phyloP scores from a whole-genome alignment of 1,140 invertebrate species.

The Drosophila tristis region DNA sequence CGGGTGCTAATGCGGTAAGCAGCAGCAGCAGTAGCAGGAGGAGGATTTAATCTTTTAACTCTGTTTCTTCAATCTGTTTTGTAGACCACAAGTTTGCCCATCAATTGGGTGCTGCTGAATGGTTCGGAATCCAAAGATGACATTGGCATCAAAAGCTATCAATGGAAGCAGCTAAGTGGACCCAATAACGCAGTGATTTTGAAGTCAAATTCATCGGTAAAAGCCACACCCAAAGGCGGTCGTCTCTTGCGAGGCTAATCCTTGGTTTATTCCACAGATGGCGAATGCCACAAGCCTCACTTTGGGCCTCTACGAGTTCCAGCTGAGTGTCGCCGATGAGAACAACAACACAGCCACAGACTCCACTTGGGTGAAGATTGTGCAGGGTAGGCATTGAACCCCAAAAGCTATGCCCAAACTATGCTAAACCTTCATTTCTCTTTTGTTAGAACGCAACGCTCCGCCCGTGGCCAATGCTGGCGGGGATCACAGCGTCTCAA shows the following conservation, averaged over 20 bases:
- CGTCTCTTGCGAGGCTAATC: neutral
- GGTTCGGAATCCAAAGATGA: constrained; percentile 93
- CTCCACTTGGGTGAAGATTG: constrained; percentile 91
- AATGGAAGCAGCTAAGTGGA: constrained; percentile 91
- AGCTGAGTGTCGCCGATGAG: constrained; percentile 93
- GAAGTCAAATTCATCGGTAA: constrained; percentile 84
- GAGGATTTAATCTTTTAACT: neutral
- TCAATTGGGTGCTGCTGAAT: constrained; percentile 91
- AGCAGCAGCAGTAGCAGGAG: too few species aligned
- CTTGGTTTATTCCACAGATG: constrained; percentile 56
- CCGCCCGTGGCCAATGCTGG: constrained; percentile 95
- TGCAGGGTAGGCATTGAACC: constrained; percentile 89
- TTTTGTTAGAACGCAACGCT: constrained; percentile 90
- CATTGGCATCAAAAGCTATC: constrained; percentile 91
- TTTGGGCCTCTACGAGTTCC: constrained; percentile 93
- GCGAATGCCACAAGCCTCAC: constrained; percentile 92
- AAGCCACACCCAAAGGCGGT: neutral
- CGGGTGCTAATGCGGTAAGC: constrained; percentile 85
- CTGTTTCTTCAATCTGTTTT: neutral
- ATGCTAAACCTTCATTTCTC: neutral
- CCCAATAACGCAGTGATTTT: constrained; percentile 86
- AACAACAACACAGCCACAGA: constrained; percentile 91
- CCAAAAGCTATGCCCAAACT: neutral
- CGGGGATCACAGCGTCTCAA: constrained; percentile 90
- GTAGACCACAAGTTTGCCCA: constrained; percentile 92